A percentile compares a stretch with the other conserved stretches of the same genome.
Evolutionary conservation across 2,113 vertebrate genomes (phyloP).

Genomic region (Hemiscyllium ocellatum): DNA sequence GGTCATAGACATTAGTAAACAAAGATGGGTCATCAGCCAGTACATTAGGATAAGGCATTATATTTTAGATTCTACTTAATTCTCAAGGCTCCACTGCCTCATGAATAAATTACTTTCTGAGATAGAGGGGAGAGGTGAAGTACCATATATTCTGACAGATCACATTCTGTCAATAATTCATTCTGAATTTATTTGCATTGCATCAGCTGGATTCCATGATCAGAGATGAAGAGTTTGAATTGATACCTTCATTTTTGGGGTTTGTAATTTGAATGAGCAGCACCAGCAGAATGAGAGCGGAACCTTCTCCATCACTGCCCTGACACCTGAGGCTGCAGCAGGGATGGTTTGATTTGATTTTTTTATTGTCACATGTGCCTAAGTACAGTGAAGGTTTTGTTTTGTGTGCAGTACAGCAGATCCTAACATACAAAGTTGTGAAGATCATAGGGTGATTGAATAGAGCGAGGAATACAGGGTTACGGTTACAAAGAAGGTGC

Average conservation of each 20-base stretch:
- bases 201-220: background rate
- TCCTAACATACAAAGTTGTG: no score
- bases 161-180: background rate
- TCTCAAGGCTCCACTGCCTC: slow-evolving; percentile 3
- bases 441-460: no score
- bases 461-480: no score
- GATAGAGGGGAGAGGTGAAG: background rate
- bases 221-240: background rate
- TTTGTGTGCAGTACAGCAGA: no score
- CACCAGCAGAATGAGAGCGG: background rate
- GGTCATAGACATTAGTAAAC: background rate
- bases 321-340: background rate
- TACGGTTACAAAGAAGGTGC: no score
- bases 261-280: background rate
- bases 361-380: no score
- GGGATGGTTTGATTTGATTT: no score
- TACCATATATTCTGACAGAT: background rate
- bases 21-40: background rate
- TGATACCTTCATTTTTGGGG: background rate
- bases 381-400: no score
- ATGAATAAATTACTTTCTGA: background rate
- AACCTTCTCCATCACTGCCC: no score
- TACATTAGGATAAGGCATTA: background rate
- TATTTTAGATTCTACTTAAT: background rate
- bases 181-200: background rate